Percentiles rank a stretch among this genome's conserved stretches.
Conservation (phyloP, 2,888 invertebrate genomes). For the Erebia epiphron region DNA sequence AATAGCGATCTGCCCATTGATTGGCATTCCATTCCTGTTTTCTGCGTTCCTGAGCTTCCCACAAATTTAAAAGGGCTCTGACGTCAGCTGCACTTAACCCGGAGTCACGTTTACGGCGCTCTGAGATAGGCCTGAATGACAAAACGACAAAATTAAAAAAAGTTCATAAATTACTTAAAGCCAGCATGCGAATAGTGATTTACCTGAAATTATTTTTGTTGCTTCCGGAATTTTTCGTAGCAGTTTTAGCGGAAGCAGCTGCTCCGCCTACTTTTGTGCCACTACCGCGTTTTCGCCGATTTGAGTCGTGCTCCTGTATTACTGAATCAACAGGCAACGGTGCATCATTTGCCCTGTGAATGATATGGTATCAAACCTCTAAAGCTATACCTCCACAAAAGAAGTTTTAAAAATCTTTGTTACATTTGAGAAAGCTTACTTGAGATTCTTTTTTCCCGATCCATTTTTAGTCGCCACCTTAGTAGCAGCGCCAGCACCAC, state of each 20-base stretch:
- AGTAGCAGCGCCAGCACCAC: conserved; percentile 76
- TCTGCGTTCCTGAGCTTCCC: conserved; percentile 83
- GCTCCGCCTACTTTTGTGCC: conserved; percentile 76
- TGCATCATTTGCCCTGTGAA: conserved; percentile 62
- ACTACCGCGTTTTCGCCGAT: conserved; percentile 71
- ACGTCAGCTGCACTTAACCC: conserved; percentile 85
- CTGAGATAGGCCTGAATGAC: conserved; percentile 63
- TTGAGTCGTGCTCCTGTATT: conserved; percentile 62
- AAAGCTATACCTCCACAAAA: not conserved
- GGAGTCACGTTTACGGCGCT: conserved; percentile 83
- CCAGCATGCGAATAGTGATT: conserved; percentile 10
- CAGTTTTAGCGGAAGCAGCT: conserved; percentile 74
- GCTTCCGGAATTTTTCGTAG: conserved; percentile 74
- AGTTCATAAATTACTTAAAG: not conserved
- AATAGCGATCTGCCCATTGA: conserved; percentile 72
- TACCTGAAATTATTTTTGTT: conserved; percentile 78
- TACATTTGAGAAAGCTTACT: conserved; percentile 53
- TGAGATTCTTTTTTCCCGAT: conserved; percentile 75
- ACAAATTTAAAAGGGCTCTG: conserved; percentile 82
- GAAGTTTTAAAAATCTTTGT: not conserved
- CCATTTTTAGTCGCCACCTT: conserved; percentile 76
- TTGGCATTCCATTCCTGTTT: conserved; percentile 77
- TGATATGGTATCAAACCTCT: not conserved
- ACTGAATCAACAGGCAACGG: conserved; percentile 64
- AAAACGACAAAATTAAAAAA: conserved; percentile 3